Base-by-base conservation (phyloP, 2,888 invertebrate genomes). In the Malachius bipustulatus region DNA sequence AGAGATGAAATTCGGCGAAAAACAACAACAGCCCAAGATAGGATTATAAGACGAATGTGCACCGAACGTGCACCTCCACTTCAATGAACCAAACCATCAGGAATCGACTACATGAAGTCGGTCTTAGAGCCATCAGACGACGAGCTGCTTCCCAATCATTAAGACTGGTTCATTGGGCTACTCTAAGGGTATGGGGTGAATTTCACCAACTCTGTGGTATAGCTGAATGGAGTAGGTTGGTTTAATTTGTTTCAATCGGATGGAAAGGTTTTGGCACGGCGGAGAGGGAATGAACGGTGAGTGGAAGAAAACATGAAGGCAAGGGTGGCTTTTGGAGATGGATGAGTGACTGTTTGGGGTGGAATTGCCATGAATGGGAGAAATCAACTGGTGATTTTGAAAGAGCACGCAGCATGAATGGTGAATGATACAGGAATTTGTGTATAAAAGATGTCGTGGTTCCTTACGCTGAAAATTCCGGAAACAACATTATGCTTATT, bases 171-270 rank as follows among this genome's bases (percentile, higher is more conserved):
- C n/a, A n/a, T n/a, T n/a, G n/a, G n/a, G n/a, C n/a, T n/a, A n/a
- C n/a, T n/a, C n/a, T n/a, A n/a, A n/a, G n/a, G n/a, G n/a, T n/a
- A n/a, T n/a, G n/a, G n/a, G n/a, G n/a, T n/a, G n/a, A n/a, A n/a
- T n/a, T n/a, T n/a, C n/a, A n/a, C n/a, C n/a, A n/a, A n/a, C n/a
- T 8, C 24, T 19, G n/a, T n/a, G 6, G 24, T 8, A 19, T 19
- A 19, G 24, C 6, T 8, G 24, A 19, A 8, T 19, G 24, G 24
- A 19, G 24, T 19, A 19, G n/a, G 24, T 19, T 8, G n/a, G 24
- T 19, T 19, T 19, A 19, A 19, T 19, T 19, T 19, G 24, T 19
- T 19, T 19, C 6, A 19, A 19, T 19, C 24, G 6, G 24, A 19
- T 19, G 24, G 24, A n/a, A 6, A 19, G n/a, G n/a, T 19, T 19